A percentile compares a stretch with the other conserved stretches of the same genome.
Conservation (phyloP, 2,113 vertebrate genomes). For the Oryzias javanicus region DNA sequence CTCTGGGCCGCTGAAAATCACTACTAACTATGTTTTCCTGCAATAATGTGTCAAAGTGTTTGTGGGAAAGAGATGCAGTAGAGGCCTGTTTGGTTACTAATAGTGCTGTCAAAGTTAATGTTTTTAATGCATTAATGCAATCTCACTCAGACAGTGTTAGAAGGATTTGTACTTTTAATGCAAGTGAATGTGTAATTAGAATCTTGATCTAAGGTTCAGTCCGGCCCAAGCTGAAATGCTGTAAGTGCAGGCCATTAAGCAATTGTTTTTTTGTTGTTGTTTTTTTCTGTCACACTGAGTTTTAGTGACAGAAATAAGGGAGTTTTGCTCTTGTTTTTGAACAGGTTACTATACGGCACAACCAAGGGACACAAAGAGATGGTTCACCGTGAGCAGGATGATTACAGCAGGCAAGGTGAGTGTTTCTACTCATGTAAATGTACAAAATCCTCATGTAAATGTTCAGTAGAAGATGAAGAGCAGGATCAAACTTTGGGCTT, state of each 20-base stretch:
- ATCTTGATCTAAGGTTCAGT: background rate
- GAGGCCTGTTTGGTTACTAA: background rate
- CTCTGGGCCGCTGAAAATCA: no score
- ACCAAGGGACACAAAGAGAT: slow-evolving; percentile 85
- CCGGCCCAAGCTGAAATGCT: background rate
- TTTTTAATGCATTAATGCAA: background rate
- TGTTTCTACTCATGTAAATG: background rate
- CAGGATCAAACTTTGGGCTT: no score
- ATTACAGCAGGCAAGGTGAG: slow-evolving; percentile 88
- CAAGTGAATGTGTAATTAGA: background rate
- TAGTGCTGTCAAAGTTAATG: background rate
- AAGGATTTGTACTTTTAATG: background rate
- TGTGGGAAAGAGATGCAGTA: no score
- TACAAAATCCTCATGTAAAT: no score
- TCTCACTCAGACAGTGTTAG: background rate
- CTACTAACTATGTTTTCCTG: no score
- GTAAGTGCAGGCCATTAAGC: background rate
- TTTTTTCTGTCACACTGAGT: background rate
- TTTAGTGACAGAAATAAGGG: background rate
- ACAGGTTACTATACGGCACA: slow-evolving; percentile 86
- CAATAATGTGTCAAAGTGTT: no score
- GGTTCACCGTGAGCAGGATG: slow-evolving; percentile 90
- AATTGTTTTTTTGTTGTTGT: background rate
- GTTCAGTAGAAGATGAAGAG: no score
- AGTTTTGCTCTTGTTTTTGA: slow-evolving; percentile 3